A percentile compares a stretch with the other conserved stretches of the same genome.
phyloP scores from a whole-genome alignment of 2,888 invertebrate genomes.

The Pyrrhia umbra region DNA sequence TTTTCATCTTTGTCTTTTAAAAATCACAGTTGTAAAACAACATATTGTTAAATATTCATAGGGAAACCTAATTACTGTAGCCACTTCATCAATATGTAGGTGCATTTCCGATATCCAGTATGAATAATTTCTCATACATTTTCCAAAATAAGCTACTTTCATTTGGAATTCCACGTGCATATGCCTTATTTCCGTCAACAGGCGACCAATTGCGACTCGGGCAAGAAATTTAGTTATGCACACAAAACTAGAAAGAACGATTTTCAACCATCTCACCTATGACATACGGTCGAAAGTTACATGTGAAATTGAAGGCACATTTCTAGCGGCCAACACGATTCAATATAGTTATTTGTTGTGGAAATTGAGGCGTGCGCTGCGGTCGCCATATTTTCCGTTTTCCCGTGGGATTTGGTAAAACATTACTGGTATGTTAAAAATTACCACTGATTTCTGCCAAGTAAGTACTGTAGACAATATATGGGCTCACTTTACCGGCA shows the following conservation, averaged over 20 bases:
- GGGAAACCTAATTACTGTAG: background rate
- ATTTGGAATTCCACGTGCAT: slow-evolving; percentile 66
- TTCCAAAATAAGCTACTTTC: slow-evolving; percentile 59
- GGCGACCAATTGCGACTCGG: slow-evolving; percentile 60
- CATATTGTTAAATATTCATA: background rate
- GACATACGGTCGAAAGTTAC: slow-evolving; percentile 50
- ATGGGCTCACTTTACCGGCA: slow-evolving; percentile 31
- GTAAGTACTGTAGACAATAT: slow-evolving; percentile 29
- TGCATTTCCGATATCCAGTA: slow-evolving; percentile 43
- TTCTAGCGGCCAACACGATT: slow-evolving; percentile 53
- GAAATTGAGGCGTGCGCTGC: slow-evolving; percentile 64
- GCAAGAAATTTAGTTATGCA: slow-evolving; percentile 60
- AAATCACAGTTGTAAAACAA: background rate
- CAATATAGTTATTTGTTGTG: slow-evolving; percentile 69
- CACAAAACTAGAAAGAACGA: slow-evolving; percentile 20
- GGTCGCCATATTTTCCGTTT: slow-evolving; percentile 71
- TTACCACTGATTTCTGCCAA: slow-evolving; percentile 40
- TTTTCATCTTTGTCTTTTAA: too few species aligned
- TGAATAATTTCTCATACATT: slow-evolving; percentile 57
- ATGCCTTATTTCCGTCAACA: slow-evolving; percentile 73
- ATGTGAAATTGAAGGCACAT: slow-evolving; percentile 22
- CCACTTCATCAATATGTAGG: slow-evolving; percentile 35
- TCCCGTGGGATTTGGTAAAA: slow-evolving; percentile 59
- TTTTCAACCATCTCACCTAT: slow-evolving; percentile 34
- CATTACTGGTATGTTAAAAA: slow-evolving; percentile 61